Evolutionary conservation across 1,140 invertebrate species (phyloP), one percentile per base, ranked within the genome.

Genomic region (Drosophila pectinifera): DNA sequence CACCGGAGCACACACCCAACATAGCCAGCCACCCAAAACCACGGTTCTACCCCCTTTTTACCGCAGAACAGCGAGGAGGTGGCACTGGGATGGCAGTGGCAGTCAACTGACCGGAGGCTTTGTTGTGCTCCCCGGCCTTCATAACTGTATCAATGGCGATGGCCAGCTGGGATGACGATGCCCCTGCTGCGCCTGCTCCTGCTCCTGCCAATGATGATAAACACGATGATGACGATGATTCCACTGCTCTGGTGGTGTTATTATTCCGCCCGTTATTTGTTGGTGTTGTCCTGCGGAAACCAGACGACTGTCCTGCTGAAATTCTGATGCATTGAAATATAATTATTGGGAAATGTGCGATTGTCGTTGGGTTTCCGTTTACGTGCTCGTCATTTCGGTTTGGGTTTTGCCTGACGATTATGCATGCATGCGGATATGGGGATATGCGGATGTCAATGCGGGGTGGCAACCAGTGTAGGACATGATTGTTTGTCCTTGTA

Each of bases 281-380:
- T 72, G 49, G 49, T 53, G 70, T 73, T 73, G 72, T 73, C 55
- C 78, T 64, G 57, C 76, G 79, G 82, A 83, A 80, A 82, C 78
- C 86, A 81, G 75, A 79, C 86, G 84, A 82, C 81, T 90, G 85
- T 90, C 81, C 69, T 72, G 59, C 81, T 79, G 86, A 79, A 85
- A 90, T 85, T 82, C 78, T 86, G 86, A 86, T 90, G 81, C 79
- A 90, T 90, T 86, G 86, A 83, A 90, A 90, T 90, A 90, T 90
- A 90, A 90, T 90, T 90, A 90, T 86, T 90, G 86, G 86, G 76
- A 90, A 90, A 90, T 90, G 79, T 88, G 82, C 86, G 86, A 81
- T 90, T 90, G 82, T 90, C 88, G 82, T 76, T 81, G 65, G 73
- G 80, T 90, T 84, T 89, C 85, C 85, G 84, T 80, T 90, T 75